These are phyloP conservation scores for Drosophila emarginata DNA, from an alignment of 2,888 invertebrate species.

Conservation along the genomic window DNA sequence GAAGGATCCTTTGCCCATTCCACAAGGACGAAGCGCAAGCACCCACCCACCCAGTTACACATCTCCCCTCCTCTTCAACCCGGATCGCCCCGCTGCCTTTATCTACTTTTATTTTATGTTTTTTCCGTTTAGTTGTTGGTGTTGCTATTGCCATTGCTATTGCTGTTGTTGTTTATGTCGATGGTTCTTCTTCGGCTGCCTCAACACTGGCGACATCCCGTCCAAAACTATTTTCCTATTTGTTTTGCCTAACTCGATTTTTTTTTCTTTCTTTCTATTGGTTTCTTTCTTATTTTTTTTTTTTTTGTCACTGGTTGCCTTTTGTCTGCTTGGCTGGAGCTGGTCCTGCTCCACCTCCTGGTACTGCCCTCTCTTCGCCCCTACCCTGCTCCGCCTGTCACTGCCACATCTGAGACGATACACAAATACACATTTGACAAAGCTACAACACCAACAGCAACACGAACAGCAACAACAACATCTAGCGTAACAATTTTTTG, in stretches of 20 bases:
- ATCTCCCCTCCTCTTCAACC: constrained; percentile 1
- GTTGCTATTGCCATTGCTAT: constrained; percentile 27
- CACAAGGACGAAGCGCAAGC: too few species aligned
- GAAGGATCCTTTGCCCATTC: not conserved
- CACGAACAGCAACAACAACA: constrained; percentile 27
- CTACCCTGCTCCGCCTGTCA: constrained; percentile 45
- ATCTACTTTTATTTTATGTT: constrained; percentile 55
- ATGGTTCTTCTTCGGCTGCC: constrained; percentile 37
- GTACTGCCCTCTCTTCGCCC: not conserved
- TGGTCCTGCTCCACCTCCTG: not conserved
- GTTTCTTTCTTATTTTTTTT: too few species aligned
- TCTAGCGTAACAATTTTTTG: constrained; percentile 15
- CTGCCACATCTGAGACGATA: constrained; percentile 69
- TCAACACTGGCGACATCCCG: constrained; percentile 48
- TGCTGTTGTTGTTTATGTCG: constrained; percentile 58
- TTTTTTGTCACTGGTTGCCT: constrained; percentile 68
- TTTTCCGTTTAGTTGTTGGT: constrained; percentile 50
- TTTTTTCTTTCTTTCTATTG: too few species aligned
- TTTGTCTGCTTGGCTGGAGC: constrained; percentile 65
- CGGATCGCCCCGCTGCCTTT: not conserved
- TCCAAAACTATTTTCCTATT: constrained; percentile 73
- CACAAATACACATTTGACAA: constrained; percentile 72
- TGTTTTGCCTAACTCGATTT: constrained; percentile 76
- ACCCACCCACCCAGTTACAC: constrained; percentile 29
- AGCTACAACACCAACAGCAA: constrained; percentile 36